phyloP scores from a whole-genome alignment of 2,113 vertebrate genomes.

The Myanophis thanlyinensis region DNA sequence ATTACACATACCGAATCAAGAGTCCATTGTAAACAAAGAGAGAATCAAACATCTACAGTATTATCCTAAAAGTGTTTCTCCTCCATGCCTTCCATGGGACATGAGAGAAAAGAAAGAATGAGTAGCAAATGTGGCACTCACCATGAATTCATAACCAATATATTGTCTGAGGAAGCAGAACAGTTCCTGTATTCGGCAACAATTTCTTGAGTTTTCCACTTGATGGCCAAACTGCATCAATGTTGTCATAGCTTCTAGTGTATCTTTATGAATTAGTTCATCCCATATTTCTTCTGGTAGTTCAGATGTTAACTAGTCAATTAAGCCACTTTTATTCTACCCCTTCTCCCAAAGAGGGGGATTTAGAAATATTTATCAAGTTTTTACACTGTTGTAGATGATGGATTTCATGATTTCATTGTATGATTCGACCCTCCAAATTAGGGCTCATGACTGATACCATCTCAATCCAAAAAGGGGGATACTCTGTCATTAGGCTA shows the following conservation, averaged over 20 bases:
- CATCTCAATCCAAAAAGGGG: neutral
- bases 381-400: neutral
- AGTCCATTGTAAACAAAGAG: slow-evolving; percentile 17
- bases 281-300: neutral
- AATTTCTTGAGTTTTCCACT: neutral
- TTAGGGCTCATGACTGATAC: neutral
- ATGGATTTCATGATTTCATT: neutral
- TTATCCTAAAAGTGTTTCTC: neutral
- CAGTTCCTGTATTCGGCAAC: neutral
- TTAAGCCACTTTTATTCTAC: neutral
- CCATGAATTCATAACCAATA: too few species aligned
- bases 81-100: too few species aligned
- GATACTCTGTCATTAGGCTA: neutral
- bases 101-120: neutral
- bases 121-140: neutral
- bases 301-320: neutral
- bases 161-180: neutral
- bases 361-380: neutral
- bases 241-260: neutral
- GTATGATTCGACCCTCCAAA: neutral
- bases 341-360: neutral
- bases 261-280: neutral
- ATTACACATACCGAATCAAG: slow-evolving; percentile 15
- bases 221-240: neutral
- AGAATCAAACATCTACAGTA: neutral